Conservation (phyloP, 1,140 invertebrate species). For the Tetramorium parvispinum region DNA sequence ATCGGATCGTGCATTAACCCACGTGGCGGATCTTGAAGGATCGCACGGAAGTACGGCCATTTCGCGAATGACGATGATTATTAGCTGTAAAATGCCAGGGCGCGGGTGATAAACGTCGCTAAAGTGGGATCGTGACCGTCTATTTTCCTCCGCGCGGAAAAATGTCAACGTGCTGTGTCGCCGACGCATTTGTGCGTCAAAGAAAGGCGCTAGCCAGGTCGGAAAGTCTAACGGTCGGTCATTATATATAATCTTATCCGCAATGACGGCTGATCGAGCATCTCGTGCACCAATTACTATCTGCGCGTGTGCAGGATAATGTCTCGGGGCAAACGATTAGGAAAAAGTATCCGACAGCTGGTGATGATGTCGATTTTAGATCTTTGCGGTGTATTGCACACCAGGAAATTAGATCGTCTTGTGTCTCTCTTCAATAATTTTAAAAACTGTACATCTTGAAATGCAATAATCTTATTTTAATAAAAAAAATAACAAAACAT, state of each 20-base stretch:
- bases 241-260: conserved; percentile 37
- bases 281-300: conserved; percentile 20
- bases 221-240: conserved; percentile 50
- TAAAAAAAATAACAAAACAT: no score
- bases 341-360: conserved; percentile 4
- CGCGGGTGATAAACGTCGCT: background rate
- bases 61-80: conserved; percentile 4
- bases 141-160: background rate
- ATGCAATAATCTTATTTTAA: background rate
- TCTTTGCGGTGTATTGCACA: background rate
- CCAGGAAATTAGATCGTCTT: background rate
- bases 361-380: background rate
- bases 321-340: background rate
- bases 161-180: conserved; percentile 20
- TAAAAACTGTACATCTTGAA: background rate
- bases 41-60: background rate
- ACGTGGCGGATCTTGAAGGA: background rate
- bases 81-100: background rate
- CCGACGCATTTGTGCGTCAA: background rate
- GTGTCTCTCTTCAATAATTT: background rate
- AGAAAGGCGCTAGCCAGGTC: background rate
- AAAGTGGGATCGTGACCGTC: background rate
- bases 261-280: conserved; percentile 44
- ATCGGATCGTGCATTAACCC: background rate
- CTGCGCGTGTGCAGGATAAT: background rate